Evolutionary conservation across 2,888 invertebrate genomes (phyloP), one percentile per base, ranked within the genome.

Genomic region (Hecatera dysodea): DNA sequence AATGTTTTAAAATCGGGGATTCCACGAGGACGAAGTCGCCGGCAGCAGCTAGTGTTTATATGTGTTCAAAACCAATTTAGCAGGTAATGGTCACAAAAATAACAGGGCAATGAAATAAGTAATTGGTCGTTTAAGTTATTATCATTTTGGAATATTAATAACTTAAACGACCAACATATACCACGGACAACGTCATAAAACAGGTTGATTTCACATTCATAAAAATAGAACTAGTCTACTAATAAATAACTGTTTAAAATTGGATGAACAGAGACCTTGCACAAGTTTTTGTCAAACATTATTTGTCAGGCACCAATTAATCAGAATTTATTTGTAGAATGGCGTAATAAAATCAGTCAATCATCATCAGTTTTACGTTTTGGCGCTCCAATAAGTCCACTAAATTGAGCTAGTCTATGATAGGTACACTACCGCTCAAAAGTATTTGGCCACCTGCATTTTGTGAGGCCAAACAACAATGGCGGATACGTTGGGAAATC

Each of bases 121-220:
- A 9, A 4, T 8, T 33, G 15, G 12, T 42, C 6, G 44, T 65
- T 65, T 24, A 17, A 50, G 19, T 27, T n/a, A 52, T 52, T 52
- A 19, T 8, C 1, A 67, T 42, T 67, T 8, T 5, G 17, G 17
- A 42, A 22, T 27, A 27, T 17, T n/a, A n/a, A n/a, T n/a, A n/a
- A n/a, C n/a, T n/a, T n/a, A n/a, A n/a, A n/a, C n/a, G n/a, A n/a
- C n/a, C n/a, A n/a, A n/a, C n/a, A n/a, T n/a, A n/a, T n/a, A n/a
- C n/a, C n/a, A n/a, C n/a, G 9, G 17, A 24, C 67, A 53, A 53
- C 27, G 11, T 27, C 8, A 39, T 68, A 46, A 36, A 67, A 67
- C 36, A 22, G 27, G 27, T 55, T 53, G 4, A 36, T 66, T 44
- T 46, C 1, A 67, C 33, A 53, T 67, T 55, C 15, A 55, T 22